A percentile compares a stretch with the other conserved stretches of the same genome.
These are phyloP conservation scores for Synergus japonicus DNA, from an alignment of 2,888 invertebrate genomes.

Conservation along the genomic window DNA sequence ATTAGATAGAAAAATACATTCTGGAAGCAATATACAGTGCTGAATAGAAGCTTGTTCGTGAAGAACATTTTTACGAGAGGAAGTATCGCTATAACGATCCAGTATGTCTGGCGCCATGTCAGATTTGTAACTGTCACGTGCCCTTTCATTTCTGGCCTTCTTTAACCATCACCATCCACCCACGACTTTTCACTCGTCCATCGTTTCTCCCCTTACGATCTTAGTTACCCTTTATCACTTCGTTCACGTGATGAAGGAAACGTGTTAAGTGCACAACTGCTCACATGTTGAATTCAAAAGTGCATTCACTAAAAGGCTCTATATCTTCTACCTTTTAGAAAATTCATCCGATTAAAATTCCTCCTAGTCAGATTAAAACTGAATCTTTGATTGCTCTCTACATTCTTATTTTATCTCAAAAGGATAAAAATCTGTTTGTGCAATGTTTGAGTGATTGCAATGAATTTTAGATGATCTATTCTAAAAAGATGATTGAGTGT, in stretches of 20 bases:
- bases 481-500: no score
- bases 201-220: neutral
- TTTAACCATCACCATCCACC: slow-evolving; percentile 5
- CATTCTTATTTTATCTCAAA: no score
- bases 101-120: slow-evolving; percentile 25
- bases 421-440: no score
- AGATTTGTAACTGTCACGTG: slow-evolving; percentile 33
- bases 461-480: no score
- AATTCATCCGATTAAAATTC: slow-evolving; percentile 21
- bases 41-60: neutral
- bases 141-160: slow-evolving; percentile 26
- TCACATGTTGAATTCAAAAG: neutral
- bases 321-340: slow-evolving; percentile 28
- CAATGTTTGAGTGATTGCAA: no score
- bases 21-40: neutral
- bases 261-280: neutral
- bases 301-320: neutral
- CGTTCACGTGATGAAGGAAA: neutral
- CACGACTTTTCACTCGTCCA: slow-evolving; percentile 6
- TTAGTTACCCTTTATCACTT: neutral
- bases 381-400: no score
- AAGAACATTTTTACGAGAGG: slow-evolving; percentile 6
- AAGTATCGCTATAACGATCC: slow-evolving; percentile 11
- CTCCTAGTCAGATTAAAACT: neutral
- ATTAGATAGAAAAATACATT: neutral